Percentiles rank a stretch among this genome's conserved stretches.
phyloP scores from a whole-genome alignment of 2,113 vertebrate species.

The Channa maculata region DNA sequence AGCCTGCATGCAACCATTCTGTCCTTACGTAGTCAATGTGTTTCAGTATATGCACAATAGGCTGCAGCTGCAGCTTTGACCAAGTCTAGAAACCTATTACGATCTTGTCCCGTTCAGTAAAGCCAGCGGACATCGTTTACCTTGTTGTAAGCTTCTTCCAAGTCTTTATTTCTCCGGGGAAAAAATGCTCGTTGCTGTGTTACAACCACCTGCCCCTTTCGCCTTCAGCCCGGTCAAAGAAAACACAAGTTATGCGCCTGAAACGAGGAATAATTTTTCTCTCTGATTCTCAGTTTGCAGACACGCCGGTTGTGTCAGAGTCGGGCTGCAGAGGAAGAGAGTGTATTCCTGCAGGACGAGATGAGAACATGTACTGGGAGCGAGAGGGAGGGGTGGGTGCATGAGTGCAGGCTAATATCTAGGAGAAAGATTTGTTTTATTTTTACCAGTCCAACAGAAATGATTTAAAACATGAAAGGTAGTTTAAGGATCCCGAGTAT shows the following conservation, averaged over 20 bases:
- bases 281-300: slow-evolving; percentile 66
- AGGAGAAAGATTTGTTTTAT: slow-evolving; percentile 7
- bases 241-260: slow-evolving; percentile 50
- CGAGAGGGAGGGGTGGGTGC: slow-evolving; percentile 33
- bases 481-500: too few species aligned
- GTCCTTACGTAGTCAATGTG: background rate
- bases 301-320: slow-evolving; percentile 73
- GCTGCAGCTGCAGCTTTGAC: slow-evolving; percentile 24
- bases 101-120: slow-evolving; percentile 64
- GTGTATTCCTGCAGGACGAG: slow-evolving; percentile 74
- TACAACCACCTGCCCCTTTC: slow-evolving; percentile 15
- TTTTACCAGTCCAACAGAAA: background rate
- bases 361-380: slow-evolving; percentile 61
- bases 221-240: slow-evolving; percentile 1
- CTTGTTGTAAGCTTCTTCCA: slow-evolving; percentile 62
- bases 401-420: slow-evolving; percentile 12
- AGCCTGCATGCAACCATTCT: background rate
- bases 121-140: slow-evolving; percentile 54
- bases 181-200: slow-evolving; percentile 28
- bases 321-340: slow-evolving; percentile 70
- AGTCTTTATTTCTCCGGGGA: slow-evolving; percentile 34
- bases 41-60: background rate
- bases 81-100: slow-evolving; percentile 33
- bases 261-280: background rate
- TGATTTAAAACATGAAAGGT: too few species aligned